Evolutionary conservation across 2,113 vertebrate species (phyloP).

Genomic region (Nerophis lumbriciformis): DNA sequence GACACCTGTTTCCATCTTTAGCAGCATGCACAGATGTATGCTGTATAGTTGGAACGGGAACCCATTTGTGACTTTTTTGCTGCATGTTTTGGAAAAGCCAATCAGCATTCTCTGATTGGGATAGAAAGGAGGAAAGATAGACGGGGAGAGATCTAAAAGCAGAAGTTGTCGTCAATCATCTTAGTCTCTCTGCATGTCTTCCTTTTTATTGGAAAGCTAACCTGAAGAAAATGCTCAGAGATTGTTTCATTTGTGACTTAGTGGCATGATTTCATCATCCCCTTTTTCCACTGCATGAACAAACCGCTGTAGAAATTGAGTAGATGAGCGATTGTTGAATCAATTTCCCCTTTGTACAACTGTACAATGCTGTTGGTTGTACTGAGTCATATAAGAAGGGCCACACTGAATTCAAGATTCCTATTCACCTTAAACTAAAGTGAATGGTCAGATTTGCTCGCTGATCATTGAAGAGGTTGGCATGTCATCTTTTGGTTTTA

Average conservation of each 20-base stretch:
- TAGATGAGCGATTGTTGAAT: slow-evolving; percentile 12
- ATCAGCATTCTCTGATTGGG: slow-evolving; percentile 59
- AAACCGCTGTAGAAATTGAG: slow-evolving; percentile 6
- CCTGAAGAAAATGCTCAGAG: slow-evolving; percentile 9
- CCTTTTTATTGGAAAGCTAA: slow-evolving; percentile 12
- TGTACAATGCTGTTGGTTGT: too few species aligned
- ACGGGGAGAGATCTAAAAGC: slow-evolving; percentile 1
- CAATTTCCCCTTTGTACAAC: background rate
- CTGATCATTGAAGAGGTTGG: slow-evolving; percentile 1
- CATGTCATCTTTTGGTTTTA: slow-evolving; percentile 22
- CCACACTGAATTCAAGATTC: background rate
- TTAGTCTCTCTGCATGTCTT: slow-evolving; percentile 31
- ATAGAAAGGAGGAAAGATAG: background rate
- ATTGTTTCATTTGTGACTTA: slow-evolving; percentile 13
- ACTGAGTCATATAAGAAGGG: background rate
- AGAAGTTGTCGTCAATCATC: slow-evolving; percentile 8
- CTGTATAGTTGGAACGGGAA: slow-evolving; percentile 26
- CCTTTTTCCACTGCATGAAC: slow-evolving; percentile 31
- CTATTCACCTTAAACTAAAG: background rate
- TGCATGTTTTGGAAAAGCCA: slow-evolving; percentile 79
- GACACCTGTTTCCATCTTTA: slow-evolving; percentile 20
- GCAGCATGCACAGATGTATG: slow-evolving; percentile 17
- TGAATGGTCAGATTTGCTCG: background rate
- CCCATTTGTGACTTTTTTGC: slow-evolving; percentile 58
- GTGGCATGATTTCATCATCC: slow-evolving; percentile 26